Conservation (phyloP, 30 jellyfish, hydroid and myxozoan species). For the Aurelia aurita complex sp. Pacific region DNA sequence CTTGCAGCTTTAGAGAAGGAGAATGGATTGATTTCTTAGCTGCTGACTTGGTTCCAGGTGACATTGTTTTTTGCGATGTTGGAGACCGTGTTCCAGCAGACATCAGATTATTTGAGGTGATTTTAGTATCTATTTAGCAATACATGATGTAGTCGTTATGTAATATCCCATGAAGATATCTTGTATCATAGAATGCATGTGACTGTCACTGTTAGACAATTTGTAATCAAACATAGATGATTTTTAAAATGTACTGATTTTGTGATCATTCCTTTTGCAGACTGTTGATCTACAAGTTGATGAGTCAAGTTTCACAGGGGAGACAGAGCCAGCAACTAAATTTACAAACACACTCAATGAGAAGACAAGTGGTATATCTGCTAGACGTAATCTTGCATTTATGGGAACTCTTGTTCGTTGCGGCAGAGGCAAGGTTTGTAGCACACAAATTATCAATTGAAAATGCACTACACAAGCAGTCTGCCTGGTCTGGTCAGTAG, state of each 20-base stretch:
- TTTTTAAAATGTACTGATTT: background rate
- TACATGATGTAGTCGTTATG: background rate
- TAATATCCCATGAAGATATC: background rate
- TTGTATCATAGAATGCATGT: background rate
- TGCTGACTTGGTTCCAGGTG: constrained; percentile 94
- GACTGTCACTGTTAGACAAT: background rate
- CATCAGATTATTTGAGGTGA: constrained; percentile 81
- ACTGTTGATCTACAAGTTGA: constrained; percentile 75
- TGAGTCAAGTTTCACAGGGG: constrained; percentile 99
- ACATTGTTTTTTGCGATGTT: constrained; percentile 62
- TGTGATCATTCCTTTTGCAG: constrained; percentile 21
- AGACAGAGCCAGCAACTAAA: constrained; percentile 84
- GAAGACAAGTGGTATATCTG: constrained; percentile 39
- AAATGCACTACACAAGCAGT: background rate
- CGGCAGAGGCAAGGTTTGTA: constrained; percentile 88
- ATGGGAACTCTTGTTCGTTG: constrained; percentile 95
- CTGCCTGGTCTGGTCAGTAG: too few relatives aligned
- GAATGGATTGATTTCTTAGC: constrained; percentile 81
- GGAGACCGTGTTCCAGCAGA: constrained; percentile 99
- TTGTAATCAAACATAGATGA: background rate
- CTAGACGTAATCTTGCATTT: constrained; percentile 68
- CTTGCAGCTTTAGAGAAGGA: constrained; percentile 81
- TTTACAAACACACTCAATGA: constrained; percentile 8
- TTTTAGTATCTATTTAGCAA: background rate
- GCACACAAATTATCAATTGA: background rate